Percentiles rank a stretch among this genome's conserved stretches.
phyloP scores from a whole-genome alignment of 2,797 vertebrate species.

The Enteromius fasciolatus region DNA sequence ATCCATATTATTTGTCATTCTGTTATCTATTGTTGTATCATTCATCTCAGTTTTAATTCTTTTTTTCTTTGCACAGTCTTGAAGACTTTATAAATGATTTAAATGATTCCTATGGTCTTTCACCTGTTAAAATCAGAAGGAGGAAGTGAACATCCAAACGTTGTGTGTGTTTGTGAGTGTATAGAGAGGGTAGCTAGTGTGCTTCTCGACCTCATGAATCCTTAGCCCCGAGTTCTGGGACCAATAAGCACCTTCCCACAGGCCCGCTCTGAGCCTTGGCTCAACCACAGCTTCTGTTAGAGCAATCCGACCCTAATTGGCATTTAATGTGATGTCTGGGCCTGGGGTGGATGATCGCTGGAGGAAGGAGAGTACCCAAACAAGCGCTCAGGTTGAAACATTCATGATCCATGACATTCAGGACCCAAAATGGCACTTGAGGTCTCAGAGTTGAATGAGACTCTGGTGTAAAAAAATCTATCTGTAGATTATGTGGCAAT shows the following conservation, averaged over 20 bases:
- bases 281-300: slow-evolving; percentile 67
- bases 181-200: slow-evolving; percentile 15
- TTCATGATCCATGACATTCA: slow-evolving; percentile 51
- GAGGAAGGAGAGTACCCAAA: slow-evolving; percentile 53
- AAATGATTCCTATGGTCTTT: neutral
- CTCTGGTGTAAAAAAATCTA: slow-evolving; percentile 2
- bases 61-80: neutral
- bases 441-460: slow-evolving; percentile 20
- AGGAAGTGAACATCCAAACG: neutral
- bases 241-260: slow-evolving; percentile 74
- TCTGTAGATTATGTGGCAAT: neutral
- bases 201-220: slow-evolving; percentile 48
- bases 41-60: neutral
- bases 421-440: slow-evolving; percentile 27
- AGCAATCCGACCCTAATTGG: slow-evolving; percentile 71
- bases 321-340: slow-evolving; percentile 75
- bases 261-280: slow-evolving; percentile 68
- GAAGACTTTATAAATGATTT: neutral
- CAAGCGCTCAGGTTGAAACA: slow-evolving; percentile 49
- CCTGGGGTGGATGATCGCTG: slow-evolving; percentile 66
- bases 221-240: slow-evolving; percentile 63
- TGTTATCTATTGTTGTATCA: too few relatives aligned
- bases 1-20: too few relatives aligned
- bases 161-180: slow-evolving; percentile 19
- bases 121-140: neutral